phyloP scores from a whole-genome alignment of 2,797 vertebrate species.

The Rhodeus uyekii region DNA sequence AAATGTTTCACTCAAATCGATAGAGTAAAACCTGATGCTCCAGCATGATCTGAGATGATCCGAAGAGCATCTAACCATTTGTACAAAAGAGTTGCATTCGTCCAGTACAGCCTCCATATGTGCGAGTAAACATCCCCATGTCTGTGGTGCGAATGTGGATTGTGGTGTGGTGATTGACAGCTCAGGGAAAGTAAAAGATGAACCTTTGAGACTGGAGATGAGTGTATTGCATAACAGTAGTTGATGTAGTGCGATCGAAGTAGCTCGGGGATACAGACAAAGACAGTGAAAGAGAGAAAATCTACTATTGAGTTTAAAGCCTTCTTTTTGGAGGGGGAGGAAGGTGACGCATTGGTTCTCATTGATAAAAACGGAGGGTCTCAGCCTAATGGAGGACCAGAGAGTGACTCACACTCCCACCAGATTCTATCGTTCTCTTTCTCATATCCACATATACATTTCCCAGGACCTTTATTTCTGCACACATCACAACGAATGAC shows the following conservation, averaged over 20 bases:
- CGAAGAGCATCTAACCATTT: background rate
- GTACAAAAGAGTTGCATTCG: background rate
- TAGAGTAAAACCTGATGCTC: background rate
- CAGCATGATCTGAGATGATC: background rate
- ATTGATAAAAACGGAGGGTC: conserved; percentile 20
- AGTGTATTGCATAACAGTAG: conserved; percentile 26
- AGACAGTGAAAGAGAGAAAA: conserved; percentile 23
- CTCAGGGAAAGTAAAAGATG: conserved; percentile 21
- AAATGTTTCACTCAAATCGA: too few species aligned
- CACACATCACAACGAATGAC: background rate
- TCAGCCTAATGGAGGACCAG: background rate
- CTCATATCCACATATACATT: background rate
- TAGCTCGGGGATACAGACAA: conserved; percentile 34
- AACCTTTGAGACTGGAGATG: conserved; percentile 30
- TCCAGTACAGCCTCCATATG: background rate
- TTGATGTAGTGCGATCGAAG: conserved; percentile 18
- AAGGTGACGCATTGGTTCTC: background rate
- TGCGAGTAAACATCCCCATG: background rate
- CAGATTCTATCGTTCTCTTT: background rate
- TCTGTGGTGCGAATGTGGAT: background rate
- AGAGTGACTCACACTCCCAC: conserved; percentile 24
- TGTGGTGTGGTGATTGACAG: background rate
- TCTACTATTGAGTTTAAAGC: background rate
- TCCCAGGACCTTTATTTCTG: background rate
- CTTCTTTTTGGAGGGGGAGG: too few species aligned